Percentiles rank a stretch among this genome's conserved stretches.
Conservation (phyloP, 2,888 invertebrate genomes). For the Caenorhabditis doughertyi region DNA sequence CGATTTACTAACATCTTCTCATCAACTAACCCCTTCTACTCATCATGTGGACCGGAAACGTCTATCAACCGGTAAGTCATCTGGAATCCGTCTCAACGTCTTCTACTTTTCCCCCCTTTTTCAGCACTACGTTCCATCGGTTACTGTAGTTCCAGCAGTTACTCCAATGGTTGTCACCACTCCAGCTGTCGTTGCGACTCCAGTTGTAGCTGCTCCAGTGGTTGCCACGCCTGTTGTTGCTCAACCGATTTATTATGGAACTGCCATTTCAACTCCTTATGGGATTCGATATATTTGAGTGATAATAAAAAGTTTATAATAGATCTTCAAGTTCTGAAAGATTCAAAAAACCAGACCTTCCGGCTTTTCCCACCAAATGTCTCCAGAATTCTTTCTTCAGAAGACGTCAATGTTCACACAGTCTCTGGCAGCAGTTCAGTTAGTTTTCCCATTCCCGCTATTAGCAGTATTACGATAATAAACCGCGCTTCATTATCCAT, state of each 20-base stretch:
- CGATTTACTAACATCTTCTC: background rate
- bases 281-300: background rate
- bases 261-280: background rate
- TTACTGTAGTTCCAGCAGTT: background rate
- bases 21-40: slow-evolving; percentile 1
- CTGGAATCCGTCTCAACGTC: background rate
- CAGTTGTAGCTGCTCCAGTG: slow-evolving; percentile 28
- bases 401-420: slow-evolving; percentile 42
- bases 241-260: slow-evolving; percentile 24
- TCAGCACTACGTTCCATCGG: slow-evolving; percentile 7
- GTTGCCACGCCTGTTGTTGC: slow-evolving; percentile 13
- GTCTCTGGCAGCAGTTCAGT: slow-evolving; percentile 34
- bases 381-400: no score
- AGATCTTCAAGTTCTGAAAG: no score
- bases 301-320: background rate
- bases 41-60: slow-evolving; percentile 6
- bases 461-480: slow-evolving; percentile 61
- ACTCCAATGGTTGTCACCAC: background rate
- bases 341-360: no score
- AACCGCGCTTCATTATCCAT: slow-evolving; percentile 20
- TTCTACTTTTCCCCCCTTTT: background rate
- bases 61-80: background rate
- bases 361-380: background rate
- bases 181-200: slow-evolving; percentile 14
- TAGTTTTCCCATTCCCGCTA: slow-evolving; percentile 56